These are phyloP conservation scores for Hydrochoerus hydrochaeris DNA, from an alignment of 2,113 vertebrate species.

Conservation along the genomic window DNA sequence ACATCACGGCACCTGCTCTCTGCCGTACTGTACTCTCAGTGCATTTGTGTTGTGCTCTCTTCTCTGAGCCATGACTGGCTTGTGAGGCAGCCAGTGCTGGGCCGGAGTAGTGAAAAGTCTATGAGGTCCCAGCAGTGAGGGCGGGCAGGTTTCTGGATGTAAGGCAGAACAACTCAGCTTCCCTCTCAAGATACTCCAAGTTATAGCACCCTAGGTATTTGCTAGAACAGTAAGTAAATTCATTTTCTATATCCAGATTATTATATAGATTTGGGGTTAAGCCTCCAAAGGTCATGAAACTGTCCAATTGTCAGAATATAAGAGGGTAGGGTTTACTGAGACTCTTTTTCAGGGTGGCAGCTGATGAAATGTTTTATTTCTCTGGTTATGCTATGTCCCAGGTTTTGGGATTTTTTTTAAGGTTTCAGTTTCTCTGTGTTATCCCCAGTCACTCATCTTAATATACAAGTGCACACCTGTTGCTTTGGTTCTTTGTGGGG, in stretches of 20 bases:
- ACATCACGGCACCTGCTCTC: neutral
- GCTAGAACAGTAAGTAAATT: neutral
- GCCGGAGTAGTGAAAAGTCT: neutral
- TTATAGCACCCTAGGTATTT: neutral
- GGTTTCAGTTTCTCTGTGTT: neutral
- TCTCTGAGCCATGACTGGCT: neutral
- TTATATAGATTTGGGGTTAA: no score
- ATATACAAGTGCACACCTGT: neutral
- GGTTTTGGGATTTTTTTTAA: neutral
- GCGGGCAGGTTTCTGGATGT: neutral
- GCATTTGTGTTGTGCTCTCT: neutral
- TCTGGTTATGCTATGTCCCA: neutral
- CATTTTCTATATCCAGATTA: neutral
- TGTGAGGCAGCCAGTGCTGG: neutral
- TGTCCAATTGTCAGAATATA: neutral
- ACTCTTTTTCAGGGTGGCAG: neutral
- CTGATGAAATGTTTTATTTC: neutral
- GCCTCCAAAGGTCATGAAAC: neutral
- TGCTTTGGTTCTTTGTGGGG: neutral
- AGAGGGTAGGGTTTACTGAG: neutral
- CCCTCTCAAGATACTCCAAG: neutral
- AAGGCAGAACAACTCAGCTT: neutral
- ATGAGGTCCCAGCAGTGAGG: neutral
- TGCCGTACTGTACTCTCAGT: neutral
- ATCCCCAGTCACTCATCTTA: neutral